Percentiles rank a stretch among this genome's conserved stretches.
Conservation (phyloP, 1,140 invertebrate species). For the Chelonus insularis region DNA sequence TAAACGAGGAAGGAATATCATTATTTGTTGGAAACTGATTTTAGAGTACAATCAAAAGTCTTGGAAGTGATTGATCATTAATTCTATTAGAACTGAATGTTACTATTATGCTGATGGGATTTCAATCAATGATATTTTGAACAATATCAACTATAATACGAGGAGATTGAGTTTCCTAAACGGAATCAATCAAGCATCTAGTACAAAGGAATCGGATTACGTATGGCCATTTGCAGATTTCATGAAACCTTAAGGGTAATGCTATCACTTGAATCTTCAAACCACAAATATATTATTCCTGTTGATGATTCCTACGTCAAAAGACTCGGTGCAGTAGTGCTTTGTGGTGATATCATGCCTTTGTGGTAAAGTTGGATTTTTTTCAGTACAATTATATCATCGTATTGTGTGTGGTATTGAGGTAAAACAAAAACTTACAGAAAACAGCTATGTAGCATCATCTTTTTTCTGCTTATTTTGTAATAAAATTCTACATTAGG, state of each 20-base stretch:
- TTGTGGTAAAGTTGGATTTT: no score
- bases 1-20: not conserved
- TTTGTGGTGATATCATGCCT: no score
- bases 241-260: not conserved
- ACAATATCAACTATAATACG: no score
- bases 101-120: no score
- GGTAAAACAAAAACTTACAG: no score
- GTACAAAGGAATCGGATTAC: constrained; percentile 14
- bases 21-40: not conserved
- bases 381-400: no score
- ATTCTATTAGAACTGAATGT: no score
- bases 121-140: no score
- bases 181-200: constrained; percentile 3
- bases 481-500: no score
- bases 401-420: no score
- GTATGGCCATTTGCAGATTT: not conserved
- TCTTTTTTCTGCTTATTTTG: no score
- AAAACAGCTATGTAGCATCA: no score
- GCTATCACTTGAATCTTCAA: constrained; percentile 2
- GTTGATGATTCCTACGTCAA: not conserved
- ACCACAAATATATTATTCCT: constrained; percentile 7
- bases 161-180: constrained; percentile 10
- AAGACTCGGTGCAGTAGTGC: not conserved
- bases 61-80: not conserved
- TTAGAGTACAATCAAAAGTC: not conserved